A percentile compares a stretch with the other conserved stretches of the same genome.
Evolutionary conservation across 2,888 invertebrate species (phyloP).

Genomic region (Lysandra coridon): DNA sequence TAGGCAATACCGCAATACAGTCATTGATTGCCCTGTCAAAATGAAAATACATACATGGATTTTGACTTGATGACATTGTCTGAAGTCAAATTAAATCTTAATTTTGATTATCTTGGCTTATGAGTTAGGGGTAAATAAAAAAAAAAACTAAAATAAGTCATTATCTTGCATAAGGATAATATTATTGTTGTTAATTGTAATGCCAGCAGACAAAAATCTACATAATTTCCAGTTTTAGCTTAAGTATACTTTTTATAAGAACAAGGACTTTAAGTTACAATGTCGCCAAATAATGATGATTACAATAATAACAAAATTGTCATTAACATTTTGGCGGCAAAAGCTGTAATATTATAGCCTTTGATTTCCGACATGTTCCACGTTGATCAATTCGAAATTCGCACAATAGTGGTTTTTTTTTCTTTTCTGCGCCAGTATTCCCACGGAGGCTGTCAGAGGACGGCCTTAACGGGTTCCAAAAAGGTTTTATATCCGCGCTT

Average conservation of each 20-base stretch:
- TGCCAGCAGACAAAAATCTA: not conserved
- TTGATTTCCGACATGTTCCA: conserved; percentile 55
- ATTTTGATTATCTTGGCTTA: too few relatives aligned
- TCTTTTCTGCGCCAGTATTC: conserved; percentile 64
- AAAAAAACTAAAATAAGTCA: too few relatives aligned
- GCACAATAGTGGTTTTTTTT: conserved; percentile 54
- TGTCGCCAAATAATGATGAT: not conserved
- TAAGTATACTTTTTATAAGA: not conserved
- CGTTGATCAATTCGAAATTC: conserved; percentile 57
- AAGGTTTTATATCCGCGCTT: conserved; percentile 64
- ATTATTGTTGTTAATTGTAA: not conserved
- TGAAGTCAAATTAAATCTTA: too few relatives aligned
- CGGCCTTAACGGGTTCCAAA: conserved; percentile 47
- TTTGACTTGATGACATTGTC: too few relatives aligned
- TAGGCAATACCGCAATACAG: not conserved
- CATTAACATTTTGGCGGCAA: conserved; percentile 17
- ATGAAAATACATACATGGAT: too few relatives aligned
- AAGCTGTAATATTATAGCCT: conserved; percentile 55
- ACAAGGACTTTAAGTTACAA: not conserved
- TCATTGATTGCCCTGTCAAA: too few relatives aligned
- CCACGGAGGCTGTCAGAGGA: conserved; percentile 71
- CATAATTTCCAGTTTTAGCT: not conserved
- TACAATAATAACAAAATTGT: not conserved
- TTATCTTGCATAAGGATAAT: not conserved
- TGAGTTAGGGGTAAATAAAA: too few relatives aligned